Conservation (phyloP, 2,113 vertebrate species). For the Anguilla japonica region DNA sequence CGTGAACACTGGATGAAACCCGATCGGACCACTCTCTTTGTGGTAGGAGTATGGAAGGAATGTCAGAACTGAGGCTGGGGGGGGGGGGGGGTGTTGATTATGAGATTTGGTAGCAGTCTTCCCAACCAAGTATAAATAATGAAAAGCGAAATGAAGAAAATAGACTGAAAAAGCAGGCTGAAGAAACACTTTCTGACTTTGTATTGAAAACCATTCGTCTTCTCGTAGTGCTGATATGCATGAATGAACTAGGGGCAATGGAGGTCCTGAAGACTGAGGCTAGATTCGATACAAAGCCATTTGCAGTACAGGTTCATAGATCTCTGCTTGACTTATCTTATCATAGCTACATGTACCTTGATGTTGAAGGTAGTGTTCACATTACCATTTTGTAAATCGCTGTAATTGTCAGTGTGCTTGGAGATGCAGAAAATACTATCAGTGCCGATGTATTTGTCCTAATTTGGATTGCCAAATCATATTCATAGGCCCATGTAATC, state of each 20-base stretch:
- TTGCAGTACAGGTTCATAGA: too few species aligned
- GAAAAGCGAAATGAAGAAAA: not conserved
- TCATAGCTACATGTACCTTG: too few species aligned
- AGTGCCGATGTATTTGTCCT: too few species aligned
- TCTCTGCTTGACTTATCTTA: not conserved
- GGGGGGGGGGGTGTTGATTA: not conserved
- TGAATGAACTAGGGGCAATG: not conserved
- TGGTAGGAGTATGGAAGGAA: conserved; percentile 22
- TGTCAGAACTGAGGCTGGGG: not conserved
- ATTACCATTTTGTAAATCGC: too few species aligned
- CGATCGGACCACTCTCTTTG: conserved; percentile 11
- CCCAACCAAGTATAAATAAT: not conserved
- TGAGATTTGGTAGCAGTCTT: conserved; percentile 2
- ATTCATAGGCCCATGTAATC: too few species aligned
- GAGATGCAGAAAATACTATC: too few species aligned
- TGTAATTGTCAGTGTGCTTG: too few species aligned
- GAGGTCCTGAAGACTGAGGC: not conserved
- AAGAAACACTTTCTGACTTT: not conserved
- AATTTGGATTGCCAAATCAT: too few species aligned
- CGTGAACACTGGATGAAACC: conserved; percentile 21
- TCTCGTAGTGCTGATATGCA: not conserved
- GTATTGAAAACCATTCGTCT: not conserved
- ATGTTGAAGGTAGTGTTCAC: too few species aligned
- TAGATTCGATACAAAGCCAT: not conserved
- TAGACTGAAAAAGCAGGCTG: too few species aligned